Base-by-base conservation (phyloP, 1,140 invertebrate genomes). In the Drosophila lini region DNA sequence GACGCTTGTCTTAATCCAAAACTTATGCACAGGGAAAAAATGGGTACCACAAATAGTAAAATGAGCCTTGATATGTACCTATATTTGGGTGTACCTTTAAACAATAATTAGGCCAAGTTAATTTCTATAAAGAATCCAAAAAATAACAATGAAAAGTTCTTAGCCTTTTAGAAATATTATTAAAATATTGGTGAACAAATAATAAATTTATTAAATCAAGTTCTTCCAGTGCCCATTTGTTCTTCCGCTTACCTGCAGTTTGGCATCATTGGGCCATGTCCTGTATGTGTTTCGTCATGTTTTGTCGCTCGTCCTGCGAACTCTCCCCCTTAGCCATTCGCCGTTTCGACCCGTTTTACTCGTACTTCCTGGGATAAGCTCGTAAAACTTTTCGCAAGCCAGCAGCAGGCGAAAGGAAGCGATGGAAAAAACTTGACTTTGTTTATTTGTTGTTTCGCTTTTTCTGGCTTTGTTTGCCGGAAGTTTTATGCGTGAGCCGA, bases 331-430 rank as follows among this genome's bases (percentile, higher is more conserved):
- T 4, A 28, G 45, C 25, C 25, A 28, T 52, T 62, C 38, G 40
- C 31, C 36, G 42, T n/a, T 25, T 40, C 42, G 58, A 13, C 60
- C 40, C 34, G 44, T 59, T 65, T 74, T 61, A 42, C 63, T 80
- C 57, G 53, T 61, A 36, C 63, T 81, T 61, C 50, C 56, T 42
- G 28, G 75, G 74, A 84, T 89, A 88, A 89, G 65, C 80, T 88
- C 80, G 80, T 89, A 81, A 89, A 88, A 88, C 80, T 89, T 89
- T 88, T 75, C 60, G 73, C 61, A 78, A 75, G 74, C 75, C 44
- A 52, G 64, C 53, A 64, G 50, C 36, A 38, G 50, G 10, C 38
- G 45, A 64, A 52, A 41, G 44, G 15, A 61, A 61, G 36, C 57
- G 38, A 13, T 15, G 25, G 9, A 41, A 31, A 56, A 82, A 82